Evolutionary conservation across 2,797 vertebrate genomes (phyloP).

Genomic region (Microctenopoma lineatum): DNA sequence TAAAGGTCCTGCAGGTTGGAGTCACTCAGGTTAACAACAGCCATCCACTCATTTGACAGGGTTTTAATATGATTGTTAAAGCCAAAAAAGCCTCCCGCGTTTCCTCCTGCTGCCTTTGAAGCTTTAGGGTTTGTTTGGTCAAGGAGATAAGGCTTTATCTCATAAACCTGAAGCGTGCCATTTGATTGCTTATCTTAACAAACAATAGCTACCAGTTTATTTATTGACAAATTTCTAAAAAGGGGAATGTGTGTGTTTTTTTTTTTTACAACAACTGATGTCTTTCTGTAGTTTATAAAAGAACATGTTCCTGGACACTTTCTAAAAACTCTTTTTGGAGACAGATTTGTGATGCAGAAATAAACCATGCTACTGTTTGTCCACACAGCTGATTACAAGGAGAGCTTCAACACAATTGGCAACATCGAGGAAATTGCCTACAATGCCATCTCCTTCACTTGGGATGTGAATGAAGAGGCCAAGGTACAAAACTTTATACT

Average conservation of each 20-base stretch:
- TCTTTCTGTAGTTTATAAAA: not conserved
- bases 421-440: conserved; percentile 99
- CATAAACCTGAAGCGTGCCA: conserved; percentile 72
- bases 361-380: conserved; percentile 1
- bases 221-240: conserved; percentile 38
- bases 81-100: conserved; percentile 42
- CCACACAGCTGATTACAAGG: conserved; percentile 94
- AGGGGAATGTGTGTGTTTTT: not conserved
- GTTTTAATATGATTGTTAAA: conserved; percentile 34
- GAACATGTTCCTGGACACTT: not conserved
- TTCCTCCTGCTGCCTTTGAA: conserved; percentile 75
- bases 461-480: conserved; percentile 98
- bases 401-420: conserved; percentile 97
- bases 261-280: not conserved
- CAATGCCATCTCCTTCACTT: conserved; percentile 98
- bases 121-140: conserved; percentile 73
- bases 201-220: conserved; percentile 62
- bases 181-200: conserved; percentile 76
- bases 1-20: conserved; percentile 26
- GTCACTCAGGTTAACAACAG: conserved; percentile 37
- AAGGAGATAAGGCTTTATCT: conserved; percentile 80
- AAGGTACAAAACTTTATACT: conserved; percentile 85
- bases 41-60: conserved; percentile 31
- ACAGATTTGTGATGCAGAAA: not conserved
- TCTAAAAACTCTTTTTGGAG: not conserved